These are phyloP conservation scores for Sebastes matsubarae DNA, from an alignment of 2,797 vertebrate genomes.

Conservation along the genomic window DNA sequence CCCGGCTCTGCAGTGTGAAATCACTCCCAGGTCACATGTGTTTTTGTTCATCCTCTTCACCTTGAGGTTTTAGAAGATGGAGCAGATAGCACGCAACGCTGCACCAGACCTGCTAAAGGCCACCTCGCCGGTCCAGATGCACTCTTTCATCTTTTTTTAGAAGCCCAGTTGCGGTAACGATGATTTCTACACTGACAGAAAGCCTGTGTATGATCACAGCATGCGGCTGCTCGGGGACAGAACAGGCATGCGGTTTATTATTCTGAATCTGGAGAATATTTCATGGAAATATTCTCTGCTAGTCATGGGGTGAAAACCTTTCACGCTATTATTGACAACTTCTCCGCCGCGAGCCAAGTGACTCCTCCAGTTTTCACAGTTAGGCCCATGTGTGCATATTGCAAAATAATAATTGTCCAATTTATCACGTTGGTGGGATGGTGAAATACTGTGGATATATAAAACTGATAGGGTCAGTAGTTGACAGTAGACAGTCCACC, in stretches of 20 bases:
- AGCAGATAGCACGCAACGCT: slow-evolving; percentile 73
- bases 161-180: slow-evolving; percentile 65
- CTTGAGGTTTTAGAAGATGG: slow-evolving; percentile 76
- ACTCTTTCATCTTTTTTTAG: slow-evolving; percentile 75
- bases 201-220: slow-evolving; percentile 71
- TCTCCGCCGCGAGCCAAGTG: slow-evolving; percentile 56
- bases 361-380: slow-evolving; percentile 49
- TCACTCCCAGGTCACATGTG: slow-evolving; percentile 80
- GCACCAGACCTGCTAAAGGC: slow-evolving; percentile 65
- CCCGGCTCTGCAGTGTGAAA: slow-evolving; percentile 75
- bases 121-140: slow-evolving; percentile 71
- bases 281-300: slow-evolving; percentile 66
- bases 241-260: slow-evolving; percentile 63
- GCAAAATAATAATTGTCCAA: slow-evolving; percentile 63
- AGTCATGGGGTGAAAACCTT: slow-evolving; percentile 63
- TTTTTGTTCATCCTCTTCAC: slow-evolving; percentile 77
- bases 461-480: slow-evolving; percentile 57
- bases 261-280: slow-evolving; percentile 74
- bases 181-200: slow-evolving; percentile 76
- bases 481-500: slow-evolving; percentile 77
- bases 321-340: slow-evolving; percentile 71
- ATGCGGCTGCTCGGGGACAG: slow-evolving; percentile 64
- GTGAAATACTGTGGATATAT: slow-evolving; percentile 60
- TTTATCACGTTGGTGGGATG: slow-evolving; percentile 57
- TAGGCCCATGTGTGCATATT: slow-evolving; percentile 32